Conservation (phyloP, 2,888 invertebrate species). For the Conomelus anceps region DNA sequence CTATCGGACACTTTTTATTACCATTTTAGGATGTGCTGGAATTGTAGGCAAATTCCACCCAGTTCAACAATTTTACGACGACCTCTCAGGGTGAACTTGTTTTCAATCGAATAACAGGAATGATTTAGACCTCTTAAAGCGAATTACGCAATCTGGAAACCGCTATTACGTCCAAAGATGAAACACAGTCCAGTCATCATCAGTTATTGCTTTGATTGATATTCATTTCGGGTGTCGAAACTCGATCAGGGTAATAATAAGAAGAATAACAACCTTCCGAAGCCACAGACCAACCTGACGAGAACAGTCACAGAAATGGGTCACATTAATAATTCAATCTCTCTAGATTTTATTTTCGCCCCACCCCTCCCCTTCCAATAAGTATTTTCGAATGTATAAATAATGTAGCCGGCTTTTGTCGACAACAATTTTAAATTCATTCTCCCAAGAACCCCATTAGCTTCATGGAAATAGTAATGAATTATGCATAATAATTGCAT, state of each 20-base stretch:
- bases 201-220: not conserved
- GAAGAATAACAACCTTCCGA: not conserved
- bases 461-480: not conserved
- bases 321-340: not conserved
- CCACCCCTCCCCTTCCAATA: not conserved
- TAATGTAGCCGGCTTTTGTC: not conserved
- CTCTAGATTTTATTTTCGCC: not conserved
- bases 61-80: not conserved
- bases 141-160: not conserved
- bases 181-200: not conserved
- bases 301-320: not conserved
- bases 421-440: not conserved
- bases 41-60: not conserved
- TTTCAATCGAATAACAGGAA: not conserved
- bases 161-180: not conserved
- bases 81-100: not conserved
- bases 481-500: not conserved
- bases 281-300: not conserved
- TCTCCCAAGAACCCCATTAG: not conserved
- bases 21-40: not conserved
- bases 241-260: not conserved
- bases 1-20: too few relatives aligned
- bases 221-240: not conserved
- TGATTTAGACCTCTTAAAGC: not conserved
- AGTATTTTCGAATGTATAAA: not conserved